Evolutionary conservation across 2,797 vertebrate genomes (phyloP).

Genomic region (Netta rufina): DNA sequence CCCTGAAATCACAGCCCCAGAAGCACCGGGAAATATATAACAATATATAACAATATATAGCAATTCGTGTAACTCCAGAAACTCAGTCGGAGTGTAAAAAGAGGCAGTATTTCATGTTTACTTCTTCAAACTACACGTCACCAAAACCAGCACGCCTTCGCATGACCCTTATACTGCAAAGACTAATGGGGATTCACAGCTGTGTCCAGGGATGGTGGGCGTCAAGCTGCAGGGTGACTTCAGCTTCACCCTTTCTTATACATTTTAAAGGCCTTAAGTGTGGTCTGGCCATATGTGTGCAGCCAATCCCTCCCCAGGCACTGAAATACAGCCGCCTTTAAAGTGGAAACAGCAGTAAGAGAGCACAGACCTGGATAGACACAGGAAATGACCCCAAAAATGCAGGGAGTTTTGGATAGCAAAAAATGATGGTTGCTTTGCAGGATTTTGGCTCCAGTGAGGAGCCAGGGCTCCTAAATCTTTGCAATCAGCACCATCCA

Average conservation of each 20-base stretch:
- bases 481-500: conserved; percentile 14
- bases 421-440: not conserved
- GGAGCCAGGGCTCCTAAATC: conserved; percentile 49
- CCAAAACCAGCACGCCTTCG: not conserved
- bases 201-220: not conserved
- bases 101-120: not conserved
- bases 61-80: not conserved
- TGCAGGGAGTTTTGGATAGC: not conserved
- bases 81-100: fast-evolving
- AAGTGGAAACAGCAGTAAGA: not conserved
- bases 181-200: not conserved
- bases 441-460: conserved; percentile 34
- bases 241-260: not conserved
- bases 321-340: not conserved
- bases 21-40: not conserved
- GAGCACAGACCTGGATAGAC: not conserved
- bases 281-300: not conserved
- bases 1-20: not conserved
- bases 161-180: not conserved
- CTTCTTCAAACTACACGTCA: not conserved
- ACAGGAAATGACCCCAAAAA: not conserved
- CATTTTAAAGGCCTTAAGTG: not conserved
- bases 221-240: not conserved
- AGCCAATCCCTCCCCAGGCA: not conserved
- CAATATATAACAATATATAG: not conserved